phyloP scores from a whole-genome alignment of 1,140 invertebrate genomes.

The Calosoma granatense region DNA sequence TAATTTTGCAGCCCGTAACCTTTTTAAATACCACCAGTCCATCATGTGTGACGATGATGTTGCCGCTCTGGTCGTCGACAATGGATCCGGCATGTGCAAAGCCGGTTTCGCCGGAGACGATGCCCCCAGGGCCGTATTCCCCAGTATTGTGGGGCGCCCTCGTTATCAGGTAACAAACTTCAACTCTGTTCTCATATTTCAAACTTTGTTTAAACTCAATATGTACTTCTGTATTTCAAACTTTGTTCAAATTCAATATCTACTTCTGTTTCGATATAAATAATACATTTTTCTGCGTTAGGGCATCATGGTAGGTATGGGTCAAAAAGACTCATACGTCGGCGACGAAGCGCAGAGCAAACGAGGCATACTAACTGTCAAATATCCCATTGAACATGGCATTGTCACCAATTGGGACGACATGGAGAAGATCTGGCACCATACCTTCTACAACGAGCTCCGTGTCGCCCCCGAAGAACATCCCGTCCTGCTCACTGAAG shows the following conservation, averaged over 20 bases:
- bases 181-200: too few species aligned
- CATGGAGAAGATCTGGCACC: too few species aligned
- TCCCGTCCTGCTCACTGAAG: too few species aligned
- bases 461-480: slow-evolving; percentile 84
- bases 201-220: too few species aligned
- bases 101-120: slow-evolving; percentile 74
- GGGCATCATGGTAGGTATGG: slow-evolving; percentile 88
- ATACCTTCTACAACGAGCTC: too few species aligned
- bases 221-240: slow-evolving; percentile 63
- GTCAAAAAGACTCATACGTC: too few species aligned
- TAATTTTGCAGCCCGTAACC: neutral
- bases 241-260: neutral
- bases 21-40: slow-evolving; percentile 4
- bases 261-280: neutral
- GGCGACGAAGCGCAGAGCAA: too few species aligned
- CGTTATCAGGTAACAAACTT: slow-evolving; percentile 62
- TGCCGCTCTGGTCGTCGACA: slow-evolving; percentile 63
- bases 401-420: slow-evolving; percentile 87
- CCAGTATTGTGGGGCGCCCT: slow-evolving; percentile 60
- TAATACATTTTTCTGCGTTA: slow-evolving; percentile 25
- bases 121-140: slow-evolving; percentile 64
- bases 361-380: slow-evolving; percentile 69
- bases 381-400: slow-evolving; percentile 85
- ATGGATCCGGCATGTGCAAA: slow-evolving; percentile 82
- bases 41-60: slow-evolving; percentile 76